These are phyloP conservation scores for Zaprionus ghesquierei DNA, from an alignment of 1,140 invertebrate genomes.

Conservation along the genomic window DNA sequence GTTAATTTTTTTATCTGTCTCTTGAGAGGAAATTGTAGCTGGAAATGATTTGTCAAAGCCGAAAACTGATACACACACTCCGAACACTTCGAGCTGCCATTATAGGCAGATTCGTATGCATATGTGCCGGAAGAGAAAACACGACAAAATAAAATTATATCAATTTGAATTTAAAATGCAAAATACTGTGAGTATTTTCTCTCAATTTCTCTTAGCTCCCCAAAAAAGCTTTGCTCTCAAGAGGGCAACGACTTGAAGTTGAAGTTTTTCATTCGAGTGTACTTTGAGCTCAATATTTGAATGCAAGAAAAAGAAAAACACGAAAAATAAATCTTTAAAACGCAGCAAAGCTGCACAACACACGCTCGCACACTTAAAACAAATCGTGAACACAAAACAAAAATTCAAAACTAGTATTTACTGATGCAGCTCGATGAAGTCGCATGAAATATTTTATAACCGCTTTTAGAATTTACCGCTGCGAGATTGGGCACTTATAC, in stretches of 20 bases:
- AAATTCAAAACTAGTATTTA: constrained; percentile 30
- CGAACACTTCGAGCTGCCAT: background rate
- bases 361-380: constrained; percentile 9
- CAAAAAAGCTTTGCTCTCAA: constrained; percentile 7
- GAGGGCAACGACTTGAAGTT: constrained; percentile 8
- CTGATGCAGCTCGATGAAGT: constrained; percentile 18
- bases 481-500: background rate
- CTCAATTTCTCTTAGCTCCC: background rate
- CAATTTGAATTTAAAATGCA: constrained; percentile 38
- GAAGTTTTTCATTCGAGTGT: constrained; percentile 6
- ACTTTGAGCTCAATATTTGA: constrained; percentile 11
- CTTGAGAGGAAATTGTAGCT: constrained; percentile 47
- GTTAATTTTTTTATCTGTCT: constrained; percentile 60
- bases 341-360: background rate
- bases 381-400: constrained; percentile 19
- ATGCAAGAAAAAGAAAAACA: constrained; percentile 10
- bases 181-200: background rate
- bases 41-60: constrained; percentile 68
- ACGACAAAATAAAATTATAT: constrained; percentile 42
- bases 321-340: constrained; percentile 6
- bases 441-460: constrained; percentile 32
- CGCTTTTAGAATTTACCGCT: constrained; percentile 38
- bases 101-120: constrained; percentile 10
- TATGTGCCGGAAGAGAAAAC: constrained; percentile 52
- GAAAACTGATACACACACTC: constrained; percentile 34